Evolutionary conservation across 2,113 vertebrate species (phyloP).

Genomic region (Aix galericulata): DNA sequence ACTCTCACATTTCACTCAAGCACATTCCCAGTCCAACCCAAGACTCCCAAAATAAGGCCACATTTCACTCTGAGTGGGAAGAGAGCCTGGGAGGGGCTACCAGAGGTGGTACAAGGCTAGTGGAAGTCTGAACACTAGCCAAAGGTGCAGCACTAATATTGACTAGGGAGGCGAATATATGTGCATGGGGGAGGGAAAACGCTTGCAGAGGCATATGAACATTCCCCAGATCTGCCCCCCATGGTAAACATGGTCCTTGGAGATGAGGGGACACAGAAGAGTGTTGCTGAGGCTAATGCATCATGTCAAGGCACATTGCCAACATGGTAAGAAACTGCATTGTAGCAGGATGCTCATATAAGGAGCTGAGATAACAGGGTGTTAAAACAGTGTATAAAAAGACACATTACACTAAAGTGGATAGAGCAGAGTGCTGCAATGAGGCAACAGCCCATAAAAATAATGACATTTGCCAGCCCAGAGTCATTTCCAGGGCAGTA

Average conservation of each 20-base stretch:
- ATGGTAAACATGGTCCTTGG: background rate
- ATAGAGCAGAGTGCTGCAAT: conserved; percentile 1
- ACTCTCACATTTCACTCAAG: background rate
- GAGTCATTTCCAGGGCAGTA: background rate
- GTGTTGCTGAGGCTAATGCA: background rate
- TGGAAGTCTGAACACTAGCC: background rate
- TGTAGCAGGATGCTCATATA: background rate
- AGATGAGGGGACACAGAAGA: background rate
- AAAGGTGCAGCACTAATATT: background rate
- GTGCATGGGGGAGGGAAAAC: background rate
- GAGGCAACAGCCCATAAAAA: conserved; percentile 37
- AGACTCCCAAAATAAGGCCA: background rate
- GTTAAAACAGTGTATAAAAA: conserved; percentile 25
- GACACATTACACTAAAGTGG: conserved; percentile 12
- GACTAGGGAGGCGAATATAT: background rate
- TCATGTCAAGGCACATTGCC: background rate
- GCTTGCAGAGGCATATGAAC: fast-evolving
- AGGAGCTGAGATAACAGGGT: background rate
- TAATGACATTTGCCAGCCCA: conserved; percentile 1
- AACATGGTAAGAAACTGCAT: fast-evolving
- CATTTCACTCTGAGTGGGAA: background rate
- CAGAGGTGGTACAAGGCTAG: background rate
- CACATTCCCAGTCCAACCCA: background rate
- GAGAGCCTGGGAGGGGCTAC: background rate
- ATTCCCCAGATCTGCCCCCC: background rate